These are phyloP conservation scores for Clarias batrachus DNA, from an alignment of 2,113 vertebrate genomes.

Conservation along the genomic window DNA sequence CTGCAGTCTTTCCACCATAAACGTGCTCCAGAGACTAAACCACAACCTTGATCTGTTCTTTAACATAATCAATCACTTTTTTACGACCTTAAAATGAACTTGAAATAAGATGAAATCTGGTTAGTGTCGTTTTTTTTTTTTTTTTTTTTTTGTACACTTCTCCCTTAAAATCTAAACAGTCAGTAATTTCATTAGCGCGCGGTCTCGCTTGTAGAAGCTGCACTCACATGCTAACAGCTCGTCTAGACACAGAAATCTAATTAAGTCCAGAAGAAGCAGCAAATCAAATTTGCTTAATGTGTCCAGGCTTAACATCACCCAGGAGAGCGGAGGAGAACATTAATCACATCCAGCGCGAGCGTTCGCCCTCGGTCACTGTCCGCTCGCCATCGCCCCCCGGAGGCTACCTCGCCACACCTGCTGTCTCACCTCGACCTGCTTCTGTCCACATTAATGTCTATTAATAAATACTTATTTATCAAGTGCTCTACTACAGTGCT, in stretches of 20 bases:
- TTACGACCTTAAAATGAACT: not conserved
- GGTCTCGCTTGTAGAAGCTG: not conserved
- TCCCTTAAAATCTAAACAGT: not conserved
- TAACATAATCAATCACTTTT: not conserved
- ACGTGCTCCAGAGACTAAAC: not conserved
- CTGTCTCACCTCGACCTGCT: not conserved
- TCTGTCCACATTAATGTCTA: not conserved
- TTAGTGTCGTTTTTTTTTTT: too few species aligned
- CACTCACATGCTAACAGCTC: constrained; percentile 14
- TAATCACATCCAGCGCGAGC: not conserved
- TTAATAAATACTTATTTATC: not conserved
- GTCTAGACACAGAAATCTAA: constrained; percentile 39
- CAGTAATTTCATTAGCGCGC: not conserved
- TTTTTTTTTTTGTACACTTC: not conserved
- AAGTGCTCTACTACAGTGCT: not conserved
- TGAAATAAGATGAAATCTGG: not conserved
- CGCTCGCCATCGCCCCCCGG: too few species aligned
- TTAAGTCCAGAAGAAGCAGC: constrained; percentile 1
- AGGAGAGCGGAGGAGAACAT: constrained; percentile 5
- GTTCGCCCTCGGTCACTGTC: not conserved
- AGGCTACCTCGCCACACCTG: not conserved
- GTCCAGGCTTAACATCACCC: constrained; percentile 10
- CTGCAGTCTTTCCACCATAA: not conserved
- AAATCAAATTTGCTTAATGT: constrained; percentile 10
- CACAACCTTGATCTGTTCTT: not conserved